Percentiles rank a stretch among this genome's conserved stretches.
These are phyloP conservation scores for Parauchenoglanis punctatus DNA, from an alignment of 2,797 vertebrate genomes.

Conservation along the genomic window DNA sequence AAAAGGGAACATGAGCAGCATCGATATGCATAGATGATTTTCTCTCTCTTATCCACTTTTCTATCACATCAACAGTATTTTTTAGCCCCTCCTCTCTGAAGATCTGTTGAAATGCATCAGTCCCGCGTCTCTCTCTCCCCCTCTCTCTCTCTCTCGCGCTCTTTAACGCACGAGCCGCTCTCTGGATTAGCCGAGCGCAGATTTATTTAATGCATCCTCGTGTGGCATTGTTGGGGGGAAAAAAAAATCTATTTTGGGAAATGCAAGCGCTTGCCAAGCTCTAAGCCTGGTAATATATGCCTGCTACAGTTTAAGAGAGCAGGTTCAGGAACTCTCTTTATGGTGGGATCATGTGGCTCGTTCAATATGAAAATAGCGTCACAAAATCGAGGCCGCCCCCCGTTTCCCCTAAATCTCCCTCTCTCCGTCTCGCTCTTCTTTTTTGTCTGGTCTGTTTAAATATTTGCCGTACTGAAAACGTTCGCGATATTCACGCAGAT, in stretches of 20 bases:
- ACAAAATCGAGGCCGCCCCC: constrained; percentile 54
- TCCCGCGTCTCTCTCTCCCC: constrained; percentile 63
- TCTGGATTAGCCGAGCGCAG: constrained; percentile 82
- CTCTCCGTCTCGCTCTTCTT: constrained; percentile 28
- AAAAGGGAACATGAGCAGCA: constrained; percentile 61
- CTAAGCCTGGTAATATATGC: constrained; percentile 87
- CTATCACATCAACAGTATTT: constrained; percentile 77
- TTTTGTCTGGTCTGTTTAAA: constrained; percentile 80
- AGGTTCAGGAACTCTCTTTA: constrained; percentile 82
- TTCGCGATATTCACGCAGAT: constrained; percentile 77
- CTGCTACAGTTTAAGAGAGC: constrained; percentile 85
- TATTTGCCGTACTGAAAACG: constrained; percentile 80
- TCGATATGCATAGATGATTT: constrained; percentile 71
- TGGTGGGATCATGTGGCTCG: constrained; percentile 78
- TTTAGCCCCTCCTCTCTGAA: constrained; percentile 68
- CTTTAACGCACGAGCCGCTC: constrained; percentile 77
- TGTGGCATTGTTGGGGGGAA: constrained; percentile 75
- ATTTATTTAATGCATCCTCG: constrained; percentile 88
- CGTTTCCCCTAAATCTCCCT: constrained; percentile 17
- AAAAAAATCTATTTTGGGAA: constrained; percentile 82
- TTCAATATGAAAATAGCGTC: constrained; percentile 77
- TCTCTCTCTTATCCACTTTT: constrained; percentile 69
- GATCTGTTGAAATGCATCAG: constrained; percentile 78
- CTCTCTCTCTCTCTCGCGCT: constrained; percentile 57
- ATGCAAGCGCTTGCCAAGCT: constrained; percentile 78